These are phyloP conservation scores for Triplophysa yarkandensis DNA, from an alignment of 2,797 vertebrate species.

Conservation along the genomic window DNA sequence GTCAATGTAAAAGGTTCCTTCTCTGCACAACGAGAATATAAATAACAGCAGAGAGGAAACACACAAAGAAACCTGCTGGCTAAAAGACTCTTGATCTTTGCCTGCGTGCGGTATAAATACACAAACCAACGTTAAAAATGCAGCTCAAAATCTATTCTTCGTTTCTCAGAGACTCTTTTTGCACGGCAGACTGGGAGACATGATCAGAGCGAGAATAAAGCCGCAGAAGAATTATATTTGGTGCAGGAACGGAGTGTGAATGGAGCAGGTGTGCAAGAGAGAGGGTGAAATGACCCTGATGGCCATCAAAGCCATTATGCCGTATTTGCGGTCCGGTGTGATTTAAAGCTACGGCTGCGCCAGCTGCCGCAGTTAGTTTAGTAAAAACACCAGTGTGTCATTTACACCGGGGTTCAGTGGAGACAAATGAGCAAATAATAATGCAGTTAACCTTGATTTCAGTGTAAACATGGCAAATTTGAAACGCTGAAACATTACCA, in stretches of 20 bases:
- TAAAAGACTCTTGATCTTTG: constrained; percentile 58
- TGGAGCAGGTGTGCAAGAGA: constrained; percentile 18
- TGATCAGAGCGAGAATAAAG: constrained; percentile 47
- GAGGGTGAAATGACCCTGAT: constrained; percentile 38
- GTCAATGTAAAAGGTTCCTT: constrained; percentile 48
- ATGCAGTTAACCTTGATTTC: constrained; percentile 46
- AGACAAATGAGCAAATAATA: constrained; percentile 36
- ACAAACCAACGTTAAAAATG: constrained; percentile 20
- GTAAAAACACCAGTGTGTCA: constrained; percentile 30
- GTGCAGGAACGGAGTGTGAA: constrained; percentile 28
- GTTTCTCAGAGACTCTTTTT: constrained; percentile 42
- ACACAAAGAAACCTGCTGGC: constrained; percentile 45
- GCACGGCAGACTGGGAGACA: constrained; percentile 47
- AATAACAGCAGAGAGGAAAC: constrained; percentile 39
- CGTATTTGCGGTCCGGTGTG: constrained; percentile 37
- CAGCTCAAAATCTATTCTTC: constrained; percentile 43
- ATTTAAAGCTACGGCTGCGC: constrained; percentile 39
- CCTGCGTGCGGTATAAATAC: constrained; percentile 54
- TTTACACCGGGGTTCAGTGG: constrained; percentile 14
- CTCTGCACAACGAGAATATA: constrained; percentile 30
- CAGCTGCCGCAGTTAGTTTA: constrained; percentile 14
- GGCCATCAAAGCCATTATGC: constrained; percentile 32
- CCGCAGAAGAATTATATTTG: constrained; percentile 49
- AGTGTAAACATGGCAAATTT: constrained; percentile 28
- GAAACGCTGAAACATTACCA: constrained; percentile 2